Base-by-base conservation (phyloP, 2,113 vertebrate genomes). In the Hippolais icterina region DNA sequence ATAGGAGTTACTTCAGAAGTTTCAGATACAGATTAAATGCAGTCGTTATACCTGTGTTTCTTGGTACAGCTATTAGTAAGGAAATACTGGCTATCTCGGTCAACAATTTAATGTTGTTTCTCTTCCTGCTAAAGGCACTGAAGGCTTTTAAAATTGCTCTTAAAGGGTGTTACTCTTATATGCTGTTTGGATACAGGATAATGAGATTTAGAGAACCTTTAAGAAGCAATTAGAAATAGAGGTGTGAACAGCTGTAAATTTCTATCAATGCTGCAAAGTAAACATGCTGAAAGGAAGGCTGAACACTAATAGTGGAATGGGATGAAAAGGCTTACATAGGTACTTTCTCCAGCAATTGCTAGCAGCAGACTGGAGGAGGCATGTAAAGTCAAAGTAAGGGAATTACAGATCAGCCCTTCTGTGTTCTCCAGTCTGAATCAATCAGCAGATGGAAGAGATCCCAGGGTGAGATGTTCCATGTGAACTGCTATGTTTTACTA, bases 381-480 rank as follows among this genome's bases (percentile, higher is more conserved):
- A 42, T 22, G 17, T 64, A 17, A 85, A 87, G 77, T 35, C 11
- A 46, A 57, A 79, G 24, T 47, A 76, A 49, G 19, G 33, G 44
- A 88, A 47, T 83, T 88, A 64, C 19, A 60, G 25, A 37, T 54
- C 77, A 33, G 4, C 19, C 21, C 6, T 83, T 76, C 39, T 72
- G 25, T 77, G 19, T 89, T 77, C 68, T 87, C 59, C 17, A 27
- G n/a, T 75, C 53, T 90, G 68, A 78, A 92, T 57, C 61, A 79
- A 47, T 41, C 22, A 41, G 31, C 59, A 72, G 31, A 60, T 65
- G 46, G 46, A 65, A 69, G 71, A 86, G 27, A 47, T 57, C 29
- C 15, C 2, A 4, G 18, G 3, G 15, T 69, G 28, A 61, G 46
- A n/a, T 46, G 37, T 49, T 65, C 60, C 42, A 46, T 0, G 0